Conservation (phyloP, 2,113 vertebrate genomes). For the Phaethornis superciliosus region DNA sequence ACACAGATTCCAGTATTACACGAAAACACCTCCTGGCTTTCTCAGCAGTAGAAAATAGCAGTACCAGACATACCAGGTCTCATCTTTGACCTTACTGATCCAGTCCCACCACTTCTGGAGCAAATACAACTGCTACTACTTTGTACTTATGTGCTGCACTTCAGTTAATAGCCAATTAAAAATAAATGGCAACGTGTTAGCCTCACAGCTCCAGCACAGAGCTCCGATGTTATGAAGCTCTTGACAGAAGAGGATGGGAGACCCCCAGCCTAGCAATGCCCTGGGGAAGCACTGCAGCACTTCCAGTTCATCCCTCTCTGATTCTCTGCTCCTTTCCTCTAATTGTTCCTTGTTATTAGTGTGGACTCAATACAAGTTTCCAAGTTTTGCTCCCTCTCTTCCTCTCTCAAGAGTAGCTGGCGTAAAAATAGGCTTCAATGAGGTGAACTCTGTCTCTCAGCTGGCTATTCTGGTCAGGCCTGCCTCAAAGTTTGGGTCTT, state of each 20-base stretch:
- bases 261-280: rapidly evolving
- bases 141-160: rapidly evolving
- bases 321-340: background rate
- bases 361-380: background rate
- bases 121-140: background rate
- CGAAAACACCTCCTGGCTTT: background rate
- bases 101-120: background rate
- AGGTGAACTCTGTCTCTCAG: background rate
- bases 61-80: background rate
- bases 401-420: background rate
- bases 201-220: background rate
- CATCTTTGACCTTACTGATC: background rate
- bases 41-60: background rate
- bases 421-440: background rate
- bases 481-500: background rate
- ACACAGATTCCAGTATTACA: background rate
- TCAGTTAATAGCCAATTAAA: background rate
- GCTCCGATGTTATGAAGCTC: too few species aligned
- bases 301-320: background rate
- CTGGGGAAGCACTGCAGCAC: background rate
- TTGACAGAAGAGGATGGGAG: background rate
- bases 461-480: background rate
- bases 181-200: rapidly evolving
- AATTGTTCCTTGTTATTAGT: background rate
- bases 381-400: background rate